Evolutionary conservation across 2,797 vertebrate genomes (phyloP), one percentile per base, ranked within the genome.

Genomic region (Sebastes trivittatus): DNA sequence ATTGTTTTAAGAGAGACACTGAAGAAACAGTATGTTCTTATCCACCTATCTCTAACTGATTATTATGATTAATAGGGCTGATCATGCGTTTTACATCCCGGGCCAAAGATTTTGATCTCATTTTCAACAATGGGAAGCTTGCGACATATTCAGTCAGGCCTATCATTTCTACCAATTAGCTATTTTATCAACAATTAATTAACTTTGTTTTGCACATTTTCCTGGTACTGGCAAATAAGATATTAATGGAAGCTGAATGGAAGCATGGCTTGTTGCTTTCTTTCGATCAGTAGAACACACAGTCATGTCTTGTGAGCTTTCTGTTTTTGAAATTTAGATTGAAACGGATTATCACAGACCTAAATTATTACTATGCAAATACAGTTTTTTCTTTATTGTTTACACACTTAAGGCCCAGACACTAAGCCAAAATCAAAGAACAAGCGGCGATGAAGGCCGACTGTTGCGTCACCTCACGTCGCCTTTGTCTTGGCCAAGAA

Each of bases 281-380:
- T 70, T 81, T 62, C 61, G 8, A 82, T 84, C 23, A 56, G 59
- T 59, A 10, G 8, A 32, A 27, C n/a, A 61, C 34, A 9, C 22
- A 42, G 25, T 29, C 30, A 49, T 22, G 29, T 81, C 72, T 76
- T 54, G 34, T 65, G 61, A 70, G 71, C 16, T 72, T 75, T 32
- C 9, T 77, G 34, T 77, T 82, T 75, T 66, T 4, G 4, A 36
- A 87, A 83, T 85, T 86, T 67, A 4, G 46, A 74, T 82, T 72
- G 32, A 49, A 58, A 84, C 27, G 65, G 36, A 78, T 78, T 75
- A 84, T 69, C 14, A 9, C 9, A 59, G n/a, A 67, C 27, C 18
- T 16, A n/a, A 46, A 59, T 70, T 34, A 55, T 22, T 46, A 64
- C 59, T 49, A 4, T 20, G 20, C 46, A 16, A 18, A 3, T 52